These are phyloP conservation scores for Bolborhynchus lineola DNA, from an alignment of 2,113 vertebrate genomes.

Conservation along the genomic window DNA sequence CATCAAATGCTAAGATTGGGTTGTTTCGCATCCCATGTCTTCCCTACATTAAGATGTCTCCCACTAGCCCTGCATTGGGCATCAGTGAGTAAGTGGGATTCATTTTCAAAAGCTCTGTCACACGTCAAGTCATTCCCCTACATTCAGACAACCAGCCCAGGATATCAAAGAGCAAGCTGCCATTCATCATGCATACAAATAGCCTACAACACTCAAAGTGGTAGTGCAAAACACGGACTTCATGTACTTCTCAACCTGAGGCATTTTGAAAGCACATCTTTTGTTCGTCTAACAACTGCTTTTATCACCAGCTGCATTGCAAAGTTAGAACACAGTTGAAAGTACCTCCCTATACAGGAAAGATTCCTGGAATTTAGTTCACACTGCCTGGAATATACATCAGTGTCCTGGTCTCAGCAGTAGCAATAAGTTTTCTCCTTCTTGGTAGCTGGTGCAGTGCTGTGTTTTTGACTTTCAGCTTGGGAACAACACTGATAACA, in stretches of 20 bases:
- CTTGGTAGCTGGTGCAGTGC: too few species aligned
- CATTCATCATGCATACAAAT: neutral
- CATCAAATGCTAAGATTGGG: too few species aligned
- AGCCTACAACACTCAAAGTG: neutral
- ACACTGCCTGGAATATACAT: neutral
- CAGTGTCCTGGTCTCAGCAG: too few species aligned
- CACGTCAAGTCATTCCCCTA: rapidly evolving
- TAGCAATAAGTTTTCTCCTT: too few species aligned
- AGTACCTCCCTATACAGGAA: neutral
- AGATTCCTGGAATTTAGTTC: too few species aligned
- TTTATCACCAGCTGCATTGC: neutral
- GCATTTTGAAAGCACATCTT: neutral
- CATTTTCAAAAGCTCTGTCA: neutral
- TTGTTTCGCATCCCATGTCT: neutral
- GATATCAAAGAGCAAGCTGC: neutral
- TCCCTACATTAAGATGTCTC: neutral
- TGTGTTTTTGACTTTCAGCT: too few species aligned
- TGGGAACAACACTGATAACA: too few species aligned
- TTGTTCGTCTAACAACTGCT: neutral
- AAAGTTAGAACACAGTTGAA: neutral
- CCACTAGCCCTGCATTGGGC: neutral
- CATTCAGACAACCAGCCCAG: neutral
- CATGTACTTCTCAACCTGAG: rapidly evolving
- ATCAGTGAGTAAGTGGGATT: neutral
- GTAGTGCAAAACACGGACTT: neutral